Evolutionary conservation across 2,797 vertebrate species (phyloP), one percentile per base, ranked within the genome.

Genomic region (Podarcis lilfordi): DNA sequence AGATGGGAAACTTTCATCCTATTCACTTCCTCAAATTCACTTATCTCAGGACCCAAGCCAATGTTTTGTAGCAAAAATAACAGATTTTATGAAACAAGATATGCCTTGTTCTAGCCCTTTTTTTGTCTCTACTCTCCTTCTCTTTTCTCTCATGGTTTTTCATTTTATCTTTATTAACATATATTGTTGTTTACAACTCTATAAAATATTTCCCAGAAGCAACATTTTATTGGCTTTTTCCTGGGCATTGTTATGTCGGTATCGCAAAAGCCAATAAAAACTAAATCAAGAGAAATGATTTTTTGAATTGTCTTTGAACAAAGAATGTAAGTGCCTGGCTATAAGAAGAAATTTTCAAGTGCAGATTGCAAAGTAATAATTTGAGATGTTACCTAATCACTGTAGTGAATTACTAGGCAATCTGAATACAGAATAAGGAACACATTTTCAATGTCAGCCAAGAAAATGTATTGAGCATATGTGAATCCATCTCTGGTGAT

Each of bases 131-230:
- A 19, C 35, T 50, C 10, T 75, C 50, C 64, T 50, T 82, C 5
- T 35, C 32, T 10, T 32, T 32, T 59, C n/a, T 59, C 2, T 37
- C 66, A 1, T 74, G 45, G 68, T 40, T 87, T 72, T 64, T 43
- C 35, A 74, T 74, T 80, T 86, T 80, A 71, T 72, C 50, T 86
- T 86, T 86, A 72, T 80, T 80, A 80, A 80, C 25, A n/a, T 59
- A 72, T 80, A 86, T 59, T 71, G 29, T 59, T 86, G 25, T 72
- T 80, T 80, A 17, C 29, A 80, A 59, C 45, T 80, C 32, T 40
- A 72, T 40, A 79, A 35, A 86, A 8, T 77, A 69, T 86, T 85
- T 85, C 17, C 29, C 37, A 32, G n/a, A 68, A 50, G 40, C 71
- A 86, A 86, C 66, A 69, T 43, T 77, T 68, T 77, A 43, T 27